A percentile compares a stretch with the other conserved stretches of the same genome.
Evolutionary conservation across 2,888 invertebrate species (phyloP).

Genomic region (Elysia crispata): DNA sequence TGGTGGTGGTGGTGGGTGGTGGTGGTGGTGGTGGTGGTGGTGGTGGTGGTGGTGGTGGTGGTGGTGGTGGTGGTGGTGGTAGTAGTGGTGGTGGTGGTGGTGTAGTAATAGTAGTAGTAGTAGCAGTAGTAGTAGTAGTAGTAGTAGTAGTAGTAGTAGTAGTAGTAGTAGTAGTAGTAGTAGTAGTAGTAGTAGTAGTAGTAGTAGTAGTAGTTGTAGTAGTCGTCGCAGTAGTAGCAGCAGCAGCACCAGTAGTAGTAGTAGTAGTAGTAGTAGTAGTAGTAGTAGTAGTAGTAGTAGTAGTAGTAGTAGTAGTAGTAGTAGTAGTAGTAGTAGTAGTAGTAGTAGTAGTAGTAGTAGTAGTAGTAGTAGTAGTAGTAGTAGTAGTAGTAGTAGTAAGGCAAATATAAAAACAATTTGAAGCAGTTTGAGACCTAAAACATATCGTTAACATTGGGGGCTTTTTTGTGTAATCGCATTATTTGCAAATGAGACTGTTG

Average conservation of each 20-base stretch:
- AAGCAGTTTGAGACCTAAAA: too few species aligned
- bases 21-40: too few species aligned
- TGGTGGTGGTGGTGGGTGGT: too few species aligned
- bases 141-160: conserved; percentile 6
- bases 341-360: not conserved
- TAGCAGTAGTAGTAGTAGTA: not conserved
- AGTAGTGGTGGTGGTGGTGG: too few species aligned
- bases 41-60: too few species aligned
- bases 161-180: not conserved
- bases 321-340: conserved; percentile 15
- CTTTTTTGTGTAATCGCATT: too few species aligned
- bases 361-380: not conserved
- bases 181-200: conserved; percentile 24
- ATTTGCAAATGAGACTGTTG: not conserved
- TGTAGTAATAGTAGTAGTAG: not conserved
- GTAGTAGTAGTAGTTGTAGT: too few species aligned
- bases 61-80: not conserved
- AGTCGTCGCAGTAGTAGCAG: too few species aligned
- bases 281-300: conserved; percentile 12
- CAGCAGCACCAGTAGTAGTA: not conserved
- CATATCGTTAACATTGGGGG: too few species aligned
- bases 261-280: conserved; percentile 12
- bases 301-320: conserved; percentile 20
- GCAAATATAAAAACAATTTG: not conserved
- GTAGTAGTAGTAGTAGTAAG: not conserved